Evolutionary conservation across 2,113 vertebrate genomes (phyloP), one percentile per base, ranked within the genome.

Genomic region (Gambusia holbrooki): DNA sequence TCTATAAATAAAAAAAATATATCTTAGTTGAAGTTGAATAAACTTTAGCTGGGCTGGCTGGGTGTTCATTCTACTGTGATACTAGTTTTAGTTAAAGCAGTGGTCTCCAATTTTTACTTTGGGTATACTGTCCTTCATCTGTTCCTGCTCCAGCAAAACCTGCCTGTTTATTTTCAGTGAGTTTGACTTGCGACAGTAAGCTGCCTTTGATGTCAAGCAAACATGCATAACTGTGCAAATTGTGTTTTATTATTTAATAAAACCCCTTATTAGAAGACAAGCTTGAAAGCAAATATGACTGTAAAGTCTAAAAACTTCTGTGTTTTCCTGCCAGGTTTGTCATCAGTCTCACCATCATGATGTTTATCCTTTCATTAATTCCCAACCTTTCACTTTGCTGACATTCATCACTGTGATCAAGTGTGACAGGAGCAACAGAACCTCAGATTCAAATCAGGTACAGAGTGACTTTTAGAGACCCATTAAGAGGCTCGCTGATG

Each of bases 351-450:
- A 30, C 30, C 48, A 32, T 30, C 45, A 64, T 25, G 48, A 33
- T 66, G 51, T 33, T 66, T 61, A 69, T 83, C 27, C 25, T 79
- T 62, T 83, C 61, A 27, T 81, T 70, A 58, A 68, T 77, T 54
- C 64, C 60, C 72, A 76, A 77, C 64, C 62, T 30, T 71, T 66
- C 1, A 25, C 81, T 13, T 29, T n/a, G 69, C 72, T 32, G 73
- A 83, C 74, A 73, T 42, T 74, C 71, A 3, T 85, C 76, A 5
- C 8, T 2, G 61, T 73, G 73, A 85, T 78, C 48, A 73, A 78
- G 79, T 37, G 67, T 28, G 77, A 77, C 60, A 40, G 40, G 10
- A 42, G 82, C 72, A 61, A 67, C 66, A 30, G 68, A 81, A 33
- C 37, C 64, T 85, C 67, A 37, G 81, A 71, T 82, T 69, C 61